Base-by-base conservation (phyloP, 2,113 vertebrate species). In the Propithecus coquereli region DNA sequence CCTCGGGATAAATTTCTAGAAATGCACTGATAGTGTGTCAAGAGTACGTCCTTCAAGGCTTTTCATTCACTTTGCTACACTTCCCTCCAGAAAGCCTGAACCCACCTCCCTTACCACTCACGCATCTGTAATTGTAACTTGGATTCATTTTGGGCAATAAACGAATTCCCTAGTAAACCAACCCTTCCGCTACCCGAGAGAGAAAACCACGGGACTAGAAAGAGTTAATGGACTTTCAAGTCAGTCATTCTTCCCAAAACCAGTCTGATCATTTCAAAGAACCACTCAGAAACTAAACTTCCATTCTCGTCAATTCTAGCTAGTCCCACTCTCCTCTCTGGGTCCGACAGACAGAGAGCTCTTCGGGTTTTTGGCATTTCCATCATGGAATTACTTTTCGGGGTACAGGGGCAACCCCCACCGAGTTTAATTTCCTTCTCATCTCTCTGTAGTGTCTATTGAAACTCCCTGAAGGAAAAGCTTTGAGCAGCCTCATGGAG, bases 371-470 rank as follows among this genome's bases (percentile, higher is more conserved):
- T 93, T 37, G 52, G 87, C 74, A 91, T 87, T 95, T 84, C 0
- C 0, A 32, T 74, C 73, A 34, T 13, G 92, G 90, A 89, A 90
- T 88, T 63, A 94, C 85, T 97, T 97, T 91, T 92, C 5, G 77
- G 97, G 97, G 95, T 94, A 23, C 73, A 25, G 88, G 90, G 84
- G 89, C 82, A 94, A 89, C 94, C 91, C 93, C 94, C 95, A 77
- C 85, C 0, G 10, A 79, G 37, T 95, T 98, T 96, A 82, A 94
- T 97, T 97, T 98, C 98, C 97, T 98, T 97, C 96, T 71, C 90
- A 0, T 92, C 95, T 66, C 96, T 87, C 88, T 52, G 40, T 0
- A 47, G 82, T 14, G n/a, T 57, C 97, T 95, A 90, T 18, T 37
- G 93, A 97, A 94, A 89, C 83, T 90, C 88, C 97, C 91, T 10